These are phyloP conservation scores for Ichneumoninae sp. DNA, from an alignment of 2,888 invertebrate species.

Conservation along the genomic window DNA sequence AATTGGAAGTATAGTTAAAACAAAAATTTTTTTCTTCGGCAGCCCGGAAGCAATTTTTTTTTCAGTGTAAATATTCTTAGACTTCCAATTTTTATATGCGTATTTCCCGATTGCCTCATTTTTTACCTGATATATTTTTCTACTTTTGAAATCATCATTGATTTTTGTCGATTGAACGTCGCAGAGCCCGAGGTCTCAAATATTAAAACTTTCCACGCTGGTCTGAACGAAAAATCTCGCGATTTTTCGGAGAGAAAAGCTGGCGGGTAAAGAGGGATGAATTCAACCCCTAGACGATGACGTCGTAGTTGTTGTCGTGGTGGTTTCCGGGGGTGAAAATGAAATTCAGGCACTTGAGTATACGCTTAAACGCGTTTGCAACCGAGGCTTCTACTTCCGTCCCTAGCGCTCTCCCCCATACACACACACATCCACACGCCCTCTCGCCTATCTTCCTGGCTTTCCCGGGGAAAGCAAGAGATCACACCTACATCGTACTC, in stretches of 20 bases:
- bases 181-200: not conserved
- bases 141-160: not conserved
- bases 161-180: not conserved
- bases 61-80: no score
- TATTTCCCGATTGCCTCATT: not conserved
- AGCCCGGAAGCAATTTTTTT: no score
- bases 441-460: not conserved
- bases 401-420: not conserved
- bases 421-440: not conserved
- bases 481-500: constrained; percentile 17
- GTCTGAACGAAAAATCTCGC: no score
- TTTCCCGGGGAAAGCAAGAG: constrained; percentile 19
- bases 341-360: constrained; percentile 34
- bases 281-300: not conserved
- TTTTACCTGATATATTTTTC: not conserved
- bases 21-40: no score
- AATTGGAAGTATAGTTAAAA: no score
- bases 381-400: not conserved
- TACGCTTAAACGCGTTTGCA: constrained; percentile 32
- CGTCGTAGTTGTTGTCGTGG: not conserved
- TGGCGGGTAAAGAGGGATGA: not conserved
- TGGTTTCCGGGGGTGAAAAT: constrained; percentile 36
- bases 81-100: not conserved
- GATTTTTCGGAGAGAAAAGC: not conserved
- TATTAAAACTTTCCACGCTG: not conserved